These are phyloP conservation scores for Phycodurus eques DNA, from an alignment of 2,113 vertebrate species.

Conservation along the genomic window DNA sequence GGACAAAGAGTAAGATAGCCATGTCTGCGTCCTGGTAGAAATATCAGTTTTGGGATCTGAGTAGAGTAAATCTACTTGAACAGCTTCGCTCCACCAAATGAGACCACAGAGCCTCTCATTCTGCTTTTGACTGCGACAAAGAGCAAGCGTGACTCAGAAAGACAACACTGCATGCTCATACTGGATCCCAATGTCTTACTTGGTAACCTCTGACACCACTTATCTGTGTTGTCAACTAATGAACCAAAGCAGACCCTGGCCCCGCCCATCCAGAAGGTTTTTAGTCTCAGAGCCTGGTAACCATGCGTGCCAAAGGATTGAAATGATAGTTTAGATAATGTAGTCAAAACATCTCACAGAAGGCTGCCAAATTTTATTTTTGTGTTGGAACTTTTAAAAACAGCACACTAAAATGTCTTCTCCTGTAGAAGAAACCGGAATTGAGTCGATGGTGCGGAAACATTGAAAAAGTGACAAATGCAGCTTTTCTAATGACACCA, in stretches of 20 bases:
- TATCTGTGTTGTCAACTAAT: constrained; percentile 44
- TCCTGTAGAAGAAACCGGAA: neutral
- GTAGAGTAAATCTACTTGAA: constrained; percentile 27
- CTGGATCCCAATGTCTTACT: constrained; percentile 26
- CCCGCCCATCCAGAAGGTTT: constrained; percentile 8
- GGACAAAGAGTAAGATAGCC: neutral
- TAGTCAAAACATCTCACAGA: neutral
- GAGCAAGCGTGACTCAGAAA: neutral
- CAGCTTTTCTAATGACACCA: neutral
- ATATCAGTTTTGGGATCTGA: constrained; percentile 7
- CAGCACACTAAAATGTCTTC: no score
- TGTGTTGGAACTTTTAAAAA: no score
- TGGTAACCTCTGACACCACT: constrained; percentile 37
- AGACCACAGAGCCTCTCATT: neutral
- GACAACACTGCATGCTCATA: constrained; percentile 8
- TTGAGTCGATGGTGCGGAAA: neutral
- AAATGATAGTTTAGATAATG: neutral
- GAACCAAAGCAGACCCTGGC: constrained; percentile 23
- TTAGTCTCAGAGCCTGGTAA: neutral
- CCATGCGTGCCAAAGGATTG: neutral
- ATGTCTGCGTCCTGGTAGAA: constrained; percentile 1
- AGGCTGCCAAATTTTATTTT: no score
- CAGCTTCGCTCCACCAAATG: neutral
- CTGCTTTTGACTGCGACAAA: constrained; percentile 11
- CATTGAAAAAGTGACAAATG: neutral